Evolutionary conservation across 1,140 invertebrate genomes (phyloP).

Genomic region (Hyposmocoma kahamanoa): DNA sequence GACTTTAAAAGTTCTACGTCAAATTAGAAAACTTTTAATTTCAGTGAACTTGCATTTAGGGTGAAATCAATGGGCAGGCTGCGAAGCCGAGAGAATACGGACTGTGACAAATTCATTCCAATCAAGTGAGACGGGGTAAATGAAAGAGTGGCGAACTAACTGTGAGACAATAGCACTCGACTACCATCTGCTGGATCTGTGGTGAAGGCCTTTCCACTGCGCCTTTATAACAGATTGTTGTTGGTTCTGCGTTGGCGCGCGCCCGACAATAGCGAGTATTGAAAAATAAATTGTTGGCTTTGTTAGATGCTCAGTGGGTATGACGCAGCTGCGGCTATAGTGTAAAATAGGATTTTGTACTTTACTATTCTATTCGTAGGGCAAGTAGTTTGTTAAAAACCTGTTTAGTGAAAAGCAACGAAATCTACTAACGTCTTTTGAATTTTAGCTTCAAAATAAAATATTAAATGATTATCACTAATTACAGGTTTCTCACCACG

Average conservation of each 20-base stretch:
- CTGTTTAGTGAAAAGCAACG: no score
- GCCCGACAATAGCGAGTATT: constrained; percentile 17
- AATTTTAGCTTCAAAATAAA: no score
- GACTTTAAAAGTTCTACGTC: constrained; percentile 5
- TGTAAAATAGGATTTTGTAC: no score
- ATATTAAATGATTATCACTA: no score
- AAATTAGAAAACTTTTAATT: constrained; percentile 23
- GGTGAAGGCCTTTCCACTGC: constrained; percentile 20
- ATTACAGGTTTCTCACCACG: no score
- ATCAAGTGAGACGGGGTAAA: constrained; percentile 24
- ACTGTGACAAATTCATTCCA: constrained; percentile 22
- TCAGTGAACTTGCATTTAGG: constrained; percentile 13
- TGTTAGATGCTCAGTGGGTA: constrained; percentile 8
- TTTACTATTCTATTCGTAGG: no score
- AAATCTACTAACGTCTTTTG: no score
- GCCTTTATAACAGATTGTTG: constrained; percentile 22
- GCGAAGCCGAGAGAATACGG: constrained; percentile 9
- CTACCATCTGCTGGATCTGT: no score
- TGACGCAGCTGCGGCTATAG: no score
- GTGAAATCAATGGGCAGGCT: constrained; percentile 21
- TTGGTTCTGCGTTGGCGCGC: constrained; percentile 18
- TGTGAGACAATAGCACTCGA: constrained; percentile 24
- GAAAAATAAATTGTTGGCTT: constrained; percentile 24
- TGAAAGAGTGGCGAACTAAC: constrained; percentile 25
- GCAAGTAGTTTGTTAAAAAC: no score